These are phyloP conservation scores for Syngnathus rostellatus DNA, from an alignment of 2,797 vertebrate genomes.

Conservation along the genomic window DNA sequence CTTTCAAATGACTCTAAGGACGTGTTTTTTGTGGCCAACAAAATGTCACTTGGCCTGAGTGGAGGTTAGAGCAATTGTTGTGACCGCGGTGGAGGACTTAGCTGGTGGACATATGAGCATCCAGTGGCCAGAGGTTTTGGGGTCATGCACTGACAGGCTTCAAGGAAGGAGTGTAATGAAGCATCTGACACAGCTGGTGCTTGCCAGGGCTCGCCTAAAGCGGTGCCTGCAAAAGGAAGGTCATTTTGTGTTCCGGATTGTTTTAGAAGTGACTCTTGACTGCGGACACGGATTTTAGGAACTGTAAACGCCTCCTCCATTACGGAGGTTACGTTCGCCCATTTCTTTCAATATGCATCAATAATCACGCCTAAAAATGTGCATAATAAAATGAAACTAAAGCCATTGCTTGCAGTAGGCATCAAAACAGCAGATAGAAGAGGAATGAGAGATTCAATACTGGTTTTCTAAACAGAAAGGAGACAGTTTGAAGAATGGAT, in stretches of 20 bases:
- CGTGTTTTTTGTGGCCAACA: slow-evolving; percentile 24
- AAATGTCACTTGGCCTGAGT: slow-evolving; percentile 30
- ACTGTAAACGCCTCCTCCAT: neutral
- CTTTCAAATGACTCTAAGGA: slow-evolving; percentile 19
- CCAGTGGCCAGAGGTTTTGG: slow-evolving; percentile 58
- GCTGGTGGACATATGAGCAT: slow-evolving; percentile 31
- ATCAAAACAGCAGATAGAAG: too few relatives aligned
- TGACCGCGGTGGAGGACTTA: slow-evolving; percentile 29
- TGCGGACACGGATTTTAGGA: slow-evolving; percentile 8
- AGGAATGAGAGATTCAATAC: too few relatives aligned
- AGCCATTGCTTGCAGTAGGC: too few relatives aligned
- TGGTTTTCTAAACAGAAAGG: too few relatives aligned
- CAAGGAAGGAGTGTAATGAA: slow-evolving; percentile 69
- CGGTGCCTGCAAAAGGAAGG: slow-evolving; percentile 57
- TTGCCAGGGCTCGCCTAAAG: slow-evolving; percentile 60
- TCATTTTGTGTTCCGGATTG: slow-evolving; percentile 49
- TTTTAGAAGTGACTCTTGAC: slow-evolving; percentile 28
- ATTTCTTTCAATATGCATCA: too few relatives aligned
- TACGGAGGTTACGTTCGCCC: too few relatives aligned
- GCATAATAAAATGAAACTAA: too few relatives aligned
- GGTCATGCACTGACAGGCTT: slow-evolving; percentile 60
- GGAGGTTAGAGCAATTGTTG: slow-evolving; percentile 46
- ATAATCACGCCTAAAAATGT: too few relatives aligned
- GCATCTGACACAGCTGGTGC: slow-evolving; percentile 71
- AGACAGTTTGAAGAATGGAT: too few relatives aligned